These are phyloP conservation scores for Leptobrachium leishanense DNA, from an alignment of 2,113 vertebrate species.

Conservation along the genomic window DNA sequence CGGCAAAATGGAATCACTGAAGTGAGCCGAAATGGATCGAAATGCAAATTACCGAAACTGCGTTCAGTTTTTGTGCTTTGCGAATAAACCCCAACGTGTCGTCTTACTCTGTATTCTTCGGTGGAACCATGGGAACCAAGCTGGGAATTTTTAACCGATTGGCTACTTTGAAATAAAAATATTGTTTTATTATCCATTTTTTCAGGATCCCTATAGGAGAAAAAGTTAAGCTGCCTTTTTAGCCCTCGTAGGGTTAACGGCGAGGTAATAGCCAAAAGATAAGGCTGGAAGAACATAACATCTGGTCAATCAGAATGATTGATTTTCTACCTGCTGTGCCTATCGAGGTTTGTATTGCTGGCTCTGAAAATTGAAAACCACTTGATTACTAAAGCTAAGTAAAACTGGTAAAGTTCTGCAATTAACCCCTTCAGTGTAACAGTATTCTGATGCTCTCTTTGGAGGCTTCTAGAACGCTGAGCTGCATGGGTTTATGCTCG, in stretches of 20 bases:
- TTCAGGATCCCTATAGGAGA: background rate
- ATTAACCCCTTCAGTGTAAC: constrained; percentile 9
- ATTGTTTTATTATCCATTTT: background rate
- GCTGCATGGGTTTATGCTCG: too few species aligned
- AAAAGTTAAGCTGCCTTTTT: background rate
- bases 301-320: constrained; percentile 26
- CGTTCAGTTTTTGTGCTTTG: too few species aligned
- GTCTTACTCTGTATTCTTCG: background rate
- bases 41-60: too few species aligned
- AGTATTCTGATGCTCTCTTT: background rate
- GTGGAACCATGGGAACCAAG: background rate
- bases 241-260: constrained; percentile 13
- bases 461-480: too few species aligned
- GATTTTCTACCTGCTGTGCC: constrained; percentile 33
- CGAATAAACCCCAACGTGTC: too few species aligned
- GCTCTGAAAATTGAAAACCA: constrained; percentile 29
- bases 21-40: too few species aligned
- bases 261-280: constrained; percentile 10
- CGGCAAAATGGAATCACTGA: too few species aligned
- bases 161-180: background rate
- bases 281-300: constrained; percentile 23
- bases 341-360: constrained; percentile 18
- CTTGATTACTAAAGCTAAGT: constrained; percentile 21
- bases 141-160: background rate
- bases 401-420: background rate